These are phyloP conservation scores for Caenorhabditis sp. DNA, from an alignment of 2,888 invertebrate genomes.

Conservation along the genomic window DNA sequence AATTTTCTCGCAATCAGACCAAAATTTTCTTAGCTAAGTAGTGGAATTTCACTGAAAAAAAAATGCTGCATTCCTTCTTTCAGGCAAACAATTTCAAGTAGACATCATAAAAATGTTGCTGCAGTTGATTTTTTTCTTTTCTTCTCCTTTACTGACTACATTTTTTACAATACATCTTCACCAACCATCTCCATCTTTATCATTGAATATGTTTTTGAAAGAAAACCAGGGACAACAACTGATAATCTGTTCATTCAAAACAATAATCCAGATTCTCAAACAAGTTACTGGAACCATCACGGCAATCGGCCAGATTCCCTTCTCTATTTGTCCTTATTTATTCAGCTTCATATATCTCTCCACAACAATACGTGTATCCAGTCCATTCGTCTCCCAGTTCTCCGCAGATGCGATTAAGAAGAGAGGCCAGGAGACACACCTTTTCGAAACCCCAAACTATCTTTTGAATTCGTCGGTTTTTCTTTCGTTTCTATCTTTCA, in stretches of 20 bases:
- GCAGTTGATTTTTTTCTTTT: background rate
- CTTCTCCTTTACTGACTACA: background rate
- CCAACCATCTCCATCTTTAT: too few species aligned
- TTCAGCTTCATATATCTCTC: constrained; percentile 39
- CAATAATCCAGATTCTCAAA: background rate
- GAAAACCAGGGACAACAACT: too few species aligned
- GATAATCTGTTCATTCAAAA: too few species aligned
- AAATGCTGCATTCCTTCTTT: too few species aligned
- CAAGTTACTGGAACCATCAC: constrained; percentile 1
- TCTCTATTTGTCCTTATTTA: constrained; percentile 30
- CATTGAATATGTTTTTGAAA: too few species aligned
- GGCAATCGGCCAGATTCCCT: background rate
- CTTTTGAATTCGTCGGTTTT: constrained; percentile 23
- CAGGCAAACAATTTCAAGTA: too few species aligned
- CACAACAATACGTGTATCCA: constrained; percentile 33
- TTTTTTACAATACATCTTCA: too few species aligned
- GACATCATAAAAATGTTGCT: background rate
- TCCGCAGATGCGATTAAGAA: constrained; percentile 44
- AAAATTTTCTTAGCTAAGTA: too few species aligned
- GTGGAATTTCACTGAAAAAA: too few species aligned
- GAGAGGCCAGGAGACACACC: constrained; percentile 14
- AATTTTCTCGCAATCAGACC: too few species aligned
- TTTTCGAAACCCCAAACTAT: background rate
- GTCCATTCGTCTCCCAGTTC: constrained; percentile 1
- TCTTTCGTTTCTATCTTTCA: background rate